Evolutionary conservation across 2,797 vertebrate genomes (phyloP).

Genomic region (Pelobates cultripes): DNA sequence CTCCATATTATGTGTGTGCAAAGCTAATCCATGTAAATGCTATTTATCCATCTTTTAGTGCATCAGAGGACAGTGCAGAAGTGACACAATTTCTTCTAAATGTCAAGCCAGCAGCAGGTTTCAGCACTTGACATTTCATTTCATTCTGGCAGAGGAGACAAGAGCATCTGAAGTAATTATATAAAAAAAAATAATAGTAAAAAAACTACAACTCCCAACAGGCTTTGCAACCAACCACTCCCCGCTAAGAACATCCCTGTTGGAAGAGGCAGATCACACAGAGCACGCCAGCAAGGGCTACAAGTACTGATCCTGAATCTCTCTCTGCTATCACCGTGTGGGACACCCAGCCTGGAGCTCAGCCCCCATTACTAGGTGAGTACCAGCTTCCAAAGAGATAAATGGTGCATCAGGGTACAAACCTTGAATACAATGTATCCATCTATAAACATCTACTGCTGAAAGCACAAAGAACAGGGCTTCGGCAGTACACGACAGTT

Average conservation of each 20-base stretch:
- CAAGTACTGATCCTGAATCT: neutral
- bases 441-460: too few relatives aligned
- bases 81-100: neutral
- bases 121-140: neutral
- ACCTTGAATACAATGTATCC: too few relatives aligned
- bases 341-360: neutral
- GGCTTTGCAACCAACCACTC: conserved; percentile 41
- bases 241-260: conserved; percentile 32
- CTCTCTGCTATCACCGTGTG: neutral
- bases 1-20: too few relatives aligned
- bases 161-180: neutral
- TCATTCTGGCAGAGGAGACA: conserved; percentile 11
- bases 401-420: neutral
- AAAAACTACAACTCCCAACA: conserved; percentile 48
- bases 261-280: conserved; percentile 20
- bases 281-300: conserved; percentile 15
- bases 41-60: too few relatives aligned
- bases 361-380: conserved; percentile 6
- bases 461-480: too few relatives aligned
- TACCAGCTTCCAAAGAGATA: neutral
- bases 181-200: too few relatives aligned
- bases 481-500: too few relatives aligned
- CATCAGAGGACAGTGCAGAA: too few relatives aligned
- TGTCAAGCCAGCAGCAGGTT: neutral
- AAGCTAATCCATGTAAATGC: too few relatives aligned